Evolutionary conservation across 1,140 invertebrate genomes (phyloP), one percentile per base, ranked within the genome.

Genomic region (Chironomus tepperi): DNA sequence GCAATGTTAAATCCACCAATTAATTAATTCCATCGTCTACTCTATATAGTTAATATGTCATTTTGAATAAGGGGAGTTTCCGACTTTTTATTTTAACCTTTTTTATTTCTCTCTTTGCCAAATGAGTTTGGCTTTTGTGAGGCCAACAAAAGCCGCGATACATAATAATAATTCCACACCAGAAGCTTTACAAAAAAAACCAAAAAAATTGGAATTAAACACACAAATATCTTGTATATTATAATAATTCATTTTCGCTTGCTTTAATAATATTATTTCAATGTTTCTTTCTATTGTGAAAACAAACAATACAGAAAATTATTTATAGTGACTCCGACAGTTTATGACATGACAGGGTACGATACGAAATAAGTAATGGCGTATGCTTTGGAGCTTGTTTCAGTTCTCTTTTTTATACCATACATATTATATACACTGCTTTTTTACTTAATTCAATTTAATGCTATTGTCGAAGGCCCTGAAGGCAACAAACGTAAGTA

Each of bases 271-370:
- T 57, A 57, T 57, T 57, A 57, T 57, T 57, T 57, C 47, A n/a
- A 57, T 57, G 47, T 57, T 57, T 57, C 47, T 57, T 57, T 18
- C 65, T 70, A 18, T 70, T 70, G 65, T 70, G 19, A 18, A 70
- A n/a, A 70, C 65, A 70, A 70, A 70, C 65, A 70, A 70, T 70
- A 21, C 19, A n/a, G 47, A 19, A 21, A n/a, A 70, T 70, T 70
- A 70, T 70, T 70, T 70, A 70, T 70, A 70, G 18, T 70, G 65
- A 70, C 19, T 70, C 65, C 19, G 65, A 70, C 65, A 70, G 65
- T 70, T 21, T 70, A 70, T 21, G 65, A 70, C 65, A 70, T 18
- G 10, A 57, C 10, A n/a, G 47, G n/a, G 9, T 57, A 21, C 18
- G 65, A 19, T 19, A 19, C 65, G 12, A 34, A 57, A 57, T 57